Evolutionary conservation across 2,113 vertebrate genomes (phyloP).

Genomic region (Parus major): DNA sequence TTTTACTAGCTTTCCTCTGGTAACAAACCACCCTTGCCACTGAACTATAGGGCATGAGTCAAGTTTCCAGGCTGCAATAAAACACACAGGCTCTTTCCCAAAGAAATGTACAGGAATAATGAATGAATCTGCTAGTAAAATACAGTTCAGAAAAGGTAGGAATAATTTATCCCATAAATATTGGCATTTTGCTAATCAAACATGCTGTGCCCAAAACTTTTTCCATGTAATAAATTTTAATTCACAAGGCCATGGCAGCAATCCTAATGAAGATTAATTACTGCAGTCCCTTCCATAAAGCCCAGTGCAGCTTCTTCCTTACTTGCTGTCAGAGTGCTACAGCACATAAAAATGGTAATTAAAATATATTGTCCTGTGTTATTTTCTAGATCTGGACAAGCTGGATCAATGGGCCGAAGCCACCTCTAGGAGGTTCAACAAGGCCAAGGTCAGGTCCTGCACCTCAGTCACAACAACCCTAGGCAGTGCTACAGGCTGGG

Average conservation of each 20-base stretch:
- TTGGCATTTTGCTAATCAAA: conserved; percentile 63
- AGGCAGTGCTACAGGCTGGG: fast-evolving
- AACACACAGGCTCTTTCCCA: background rate
- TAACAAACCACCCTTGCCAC: background rate
- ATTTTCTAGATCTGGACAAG: background rate
- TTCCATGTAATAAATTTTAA: conserved; percentile 70
- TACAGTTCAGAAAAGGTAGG: conserved; percentile 31
- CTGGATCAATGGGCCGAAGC: background rate
- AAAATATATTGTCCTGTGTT: conserved; percentile 53
- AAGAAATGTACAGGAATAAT: conserved; percentile 36
- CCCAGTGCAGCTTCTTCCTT: conserved; percentile 56
- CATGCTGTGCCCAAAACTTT: conserved; percentile 57
- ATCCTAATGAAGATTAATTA: conserved; percentile 79
- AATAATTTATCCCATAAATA: conserved; percentile 49
- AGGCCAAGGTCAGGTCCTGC: fast-evolving
- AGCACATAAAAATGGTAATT: conserved; percentile 32
- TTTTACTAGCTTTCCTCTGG: background rate
- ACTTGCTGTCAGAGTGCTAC: conserved; percentile 52
- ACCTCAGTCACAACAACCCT: background rate
- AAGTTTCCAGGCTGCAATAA: background rate
- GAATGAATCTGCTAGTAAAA: conserved; percentile 43
- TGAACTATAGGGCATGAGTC: background rate
- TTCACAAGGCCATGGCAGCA: conserved; percentile 64
- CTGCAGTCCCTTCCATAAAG: conserved; percentile 66
- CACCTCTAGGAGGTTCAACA: background rate